These are phyloP conservation scores for Synanthedon andrenaeformis DNA, from an alignment of 2,888 invertebrate species.

Conservation along the genomic window DNA sequence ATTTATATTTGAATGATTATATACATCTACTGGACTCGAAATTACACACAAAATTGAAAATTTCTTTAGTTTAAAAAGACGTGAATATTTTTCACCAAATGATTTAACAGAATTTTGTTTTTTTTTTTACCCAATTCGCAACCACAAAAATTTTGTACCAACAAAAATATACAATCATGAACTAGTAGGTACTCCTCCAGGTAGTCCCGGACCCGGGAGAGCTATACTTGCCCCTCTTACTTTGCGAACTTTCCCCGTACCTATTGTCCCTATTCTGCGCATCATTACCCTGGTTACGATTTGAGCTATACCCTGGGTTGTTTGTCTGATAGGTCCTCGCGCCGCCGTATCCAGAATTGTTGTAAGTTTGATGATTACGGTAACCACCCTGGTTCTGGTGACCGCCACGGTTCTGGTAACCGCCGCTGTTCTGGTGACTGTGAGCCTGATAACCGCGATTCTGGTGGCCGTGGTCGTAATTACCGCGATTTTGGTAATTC, in stretches of 20 bases:
- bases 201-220: no score
- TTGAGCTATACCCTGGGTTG: constrained; percentile 3
- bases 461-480: constrained; percentile 4
- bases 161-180: no score
- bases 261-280: constrained; percentile 9
- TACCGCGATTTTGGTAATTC: constrained; percentile 6
- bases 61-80: no score
- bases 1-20: no score
- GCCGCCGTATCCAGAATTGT: constrained; percentile 5
- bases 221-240: neutral
- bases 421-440: constrained; percentile 10
- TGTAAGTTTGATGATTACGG: constrained; percentile 3
- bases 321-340: neutral
- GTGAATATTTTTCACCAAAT: no score
- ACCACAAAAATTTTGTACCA: no score
- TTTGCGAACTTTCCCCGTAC: neutral
- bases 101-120: no score
- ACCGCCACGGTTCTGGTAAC: neutral
- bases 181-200: no score
- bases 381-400: constrained; percentile 9
- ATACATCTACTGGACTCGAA: no score
- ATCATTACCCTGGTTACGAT: constrained; percentile 1
- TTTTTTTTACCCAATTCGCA: no score
- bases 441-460: constrained; percentile 13
- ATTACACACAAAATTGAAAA: no score